Evolutionary conservation across 2,888 invertebrate genomes (phyloP).

Genomic region (Sinhomidia bicolor): DNA sequence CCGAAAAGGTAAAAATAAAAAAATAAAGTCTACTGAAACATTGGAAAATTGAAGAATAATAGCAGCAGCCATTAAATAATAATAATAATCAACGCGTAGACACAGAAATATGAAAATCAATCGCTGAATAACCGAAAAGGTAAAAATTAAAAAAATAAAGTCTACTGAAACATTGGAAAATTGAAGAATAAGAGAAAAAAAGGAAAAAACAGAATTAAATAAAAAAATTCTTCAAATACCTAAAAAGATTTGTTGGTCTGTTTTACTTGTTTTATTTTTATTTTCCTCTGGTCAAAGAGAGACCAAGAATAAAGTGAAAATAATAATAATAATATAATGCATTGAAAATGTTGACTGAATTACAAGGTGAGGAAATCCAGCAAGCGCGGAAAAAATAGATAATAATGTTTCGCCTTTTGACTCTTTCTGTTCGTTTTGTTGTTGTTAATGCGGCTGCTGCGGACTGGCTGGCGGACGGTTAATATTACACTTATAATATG

Average conservation of each 20-base stretch:
- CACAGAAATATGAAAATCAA: constrained; percentile 53
- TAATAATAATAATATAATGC: constrained; percentile 37
- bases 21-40: background rate
- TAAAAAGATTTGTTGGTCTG: constrained; percentile 70
- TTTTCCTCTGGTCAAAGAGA: constrained; percentile 8
- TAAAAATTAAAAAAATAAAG: background rate
- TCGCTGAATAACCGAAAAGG: constrained; percentile 9
- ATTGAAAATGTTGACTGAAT: constrained; percentile 51
- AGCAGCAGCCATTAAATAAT: background rate
- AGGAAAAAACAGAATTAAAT: constrained; percentile 73
- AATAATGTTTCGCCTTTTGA: constrained; percentile 53
- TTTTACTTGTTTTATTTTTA: constrained; percentile 53
- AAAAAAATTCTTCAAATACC: constrained; percentile 74
- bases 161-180: background rate
- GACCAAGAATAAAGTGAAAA: constrained; percentile 46
- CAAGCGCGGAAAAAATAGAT: constrained; percentile 69
- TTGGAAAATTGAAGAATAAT: background rate
- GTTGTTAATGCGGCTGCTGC: too few relatives aligned
- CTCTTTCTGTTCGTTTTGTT: background rate
- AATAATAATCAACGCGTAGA: background rate
- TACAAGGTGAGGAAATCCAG: constrained; percentile 71
- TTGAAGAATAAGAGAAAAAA: constrained; percentile 1
- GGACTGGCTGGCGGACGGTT: constrained; percentile 43
- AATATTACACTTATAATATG: constrained; percentile 5
- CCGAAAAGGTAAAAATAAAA: background rate